phyloP scores from a whole-genome alignment of 2,888 invertebrate genomes.

The Stictocephala bisonia region DNA sequence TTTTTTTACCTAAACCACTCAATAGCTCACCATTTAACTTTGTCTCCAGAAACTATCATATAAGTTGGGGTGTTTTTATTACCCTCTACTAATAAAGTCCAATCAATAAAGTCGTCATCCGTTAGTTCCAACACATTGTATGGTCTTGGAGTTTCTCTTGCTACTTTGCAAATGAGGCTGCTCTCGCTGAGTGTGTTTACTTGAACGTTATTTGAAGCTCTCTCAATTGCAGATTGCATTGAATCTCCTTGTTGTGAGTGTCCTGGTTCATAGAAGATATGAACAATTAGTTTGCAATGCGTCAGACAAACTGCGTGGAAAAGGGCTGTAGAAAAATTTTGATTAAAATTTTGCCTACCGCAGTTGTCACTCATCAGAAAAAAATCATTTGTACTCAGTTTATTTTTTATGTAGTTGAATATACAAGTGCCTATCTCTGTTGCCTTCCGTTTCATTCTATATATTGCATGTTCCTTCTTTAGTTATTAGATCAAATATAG shows the following conservation, averaged over 20 bases:
- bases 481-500: background rate
- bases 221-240: background rate
- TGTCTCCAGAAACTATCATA: too few species aligned
- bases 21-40: too few species aligned
- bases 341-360: constrained; percentile 25
- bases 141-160: too few species aligned
- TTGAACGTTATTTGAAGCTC: constrained; percentile 18
- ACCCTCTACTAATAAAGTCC: too few species aligned
- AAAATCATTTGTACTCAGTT: background rate
- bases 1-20: too few species aligned
- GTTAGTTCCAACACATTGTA: too few species aligned
- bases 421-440: constrained; percentile 8
- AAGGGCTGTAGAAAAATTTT: background rate
- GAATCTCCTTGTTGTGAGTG: background rate
- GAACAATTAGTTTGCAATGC: too few species aligned
- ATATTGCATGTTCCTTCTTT: constrained; percentile 10
- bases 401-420: constrained; percentile 7
- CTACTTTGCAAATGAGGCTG: too few species aligned
- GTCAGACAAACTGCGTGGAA: background rate
- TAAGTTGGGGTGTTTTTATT: too few species aligned
- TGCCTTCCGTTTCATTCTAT: constrained; percentile 11
- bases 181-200: too few species aligned
- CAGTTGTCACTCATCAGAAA: constrained; percentile 23
- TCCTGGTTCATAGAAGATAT: too few species aligned
- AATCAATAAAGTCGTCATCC: too few species aligned